Conservation (phyloP, 2,797 vertebrate species). For the Pogonophryne albipinna region DNA sequence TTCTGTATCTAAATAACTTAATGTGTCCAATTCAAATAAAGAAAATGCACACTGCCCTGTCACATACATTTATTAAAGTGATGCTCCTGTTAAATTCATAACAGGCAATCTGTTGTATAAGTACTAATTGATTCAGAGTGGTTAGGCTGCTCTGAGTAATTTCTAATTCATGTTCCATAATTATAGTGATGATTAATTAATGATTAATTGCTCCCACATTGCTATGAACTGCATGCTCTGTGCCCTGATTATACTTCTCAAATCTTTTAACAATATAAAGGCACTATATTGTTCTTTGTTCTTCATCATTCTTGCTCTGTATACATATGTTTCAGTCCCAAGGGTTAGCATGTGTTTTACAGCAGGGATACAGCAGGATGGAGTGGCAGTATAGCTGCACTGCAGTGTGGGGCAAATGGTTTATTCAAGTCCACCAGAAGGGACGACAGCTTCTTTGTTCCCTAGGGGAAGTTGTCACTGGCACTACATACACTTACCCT, state of each 20-base stretch:
- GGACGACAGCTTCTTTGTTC: background rate
- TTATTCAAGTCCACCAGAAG: constrained; percentile 12
- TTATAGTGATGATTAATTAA: constrained; percentile 12
- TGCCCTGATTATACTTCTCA: background rate
- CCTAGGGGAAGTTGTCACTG: background rate
- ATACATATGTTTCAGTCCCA: background rate
- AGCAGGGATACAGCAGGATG: background rate
- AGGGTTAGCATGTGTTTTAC: background rate
- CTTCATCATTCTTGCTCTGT: background rate
- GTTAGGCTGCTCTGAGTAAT: constrained; percentile 11
- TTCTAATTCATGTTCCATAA: constrained; percentile 19
- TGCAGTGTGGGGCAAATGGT: constrained; percentile 22
- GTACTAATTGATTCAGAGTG: constrained; percentile 15
- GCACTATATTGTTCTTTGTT: background rate
- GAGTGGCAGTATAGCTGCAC: background rate
- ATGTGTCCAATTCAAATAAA: background rate
- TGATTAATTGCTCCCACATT: constrained; percentile 18
- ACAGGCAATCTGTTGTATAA: constrained; percentile 1
- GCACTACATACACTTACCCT: constrained; percentile 8
- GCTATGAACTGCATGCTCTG: constrained; percentile 3
- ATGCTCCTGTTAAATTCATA: background rate
- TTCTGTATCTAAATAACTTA: background rate
- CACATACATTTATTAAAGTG: background rate
- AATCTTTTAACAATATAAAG: background rate
- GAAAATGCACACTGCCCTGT: background rate